Conservation (phyloP, 2,888 invertebrate genomes). For the Corbicula japonica region DNA sequence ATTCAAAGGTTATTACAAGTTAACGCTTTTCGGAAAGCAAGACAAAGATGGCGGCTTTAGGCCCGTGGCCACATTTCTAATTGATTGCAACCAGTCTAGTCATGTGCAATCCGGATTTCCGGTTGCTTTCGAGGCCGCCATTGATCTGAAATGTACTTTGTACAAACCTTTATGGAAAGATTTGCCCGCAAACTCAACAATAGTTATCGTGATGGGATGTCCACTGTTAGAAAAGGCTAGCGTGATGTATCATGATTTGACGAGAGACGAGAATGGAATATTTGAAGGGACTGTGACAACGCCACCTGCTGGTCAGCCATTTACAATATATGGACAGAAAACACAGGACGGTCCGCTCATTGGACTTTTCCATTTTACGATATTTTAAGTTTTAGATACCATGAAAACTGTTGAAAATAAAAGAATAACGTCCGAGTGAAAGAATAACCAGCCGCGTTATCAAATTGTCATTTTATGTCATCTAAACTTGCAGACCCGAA, state of each 20-base stretch:
- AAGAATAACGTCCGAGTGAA: too few relatives aligned
- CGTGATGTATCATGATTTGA: conserved; percentile 41
- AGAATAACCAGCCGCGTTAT: too few relatives aligned
- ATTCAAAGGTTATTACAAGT: conserved; percentile 67
- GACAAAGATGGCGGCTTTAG: conserved; percentile 55
- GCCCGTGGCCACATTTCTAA: conserved; percentile 63
- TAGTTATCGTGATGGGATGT: conserved; percentile 53
- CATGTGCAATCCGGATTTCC: conserved; percentile 67
- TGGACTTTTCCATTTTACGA: conserved; percentile 61
- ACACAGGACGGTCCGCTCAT: conserved; percentile 35
- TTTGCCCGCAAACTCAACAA: conserved; percentile 59
- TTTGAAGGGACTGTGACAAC: conserved; percentile 63
- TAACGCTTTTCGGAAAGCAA: conserved; percentile 62
- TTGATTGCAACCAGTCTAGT: conserved; percentile 58
- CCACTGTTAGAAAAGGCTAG: conserved; percentile 42
- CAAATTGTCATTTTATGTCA: too few relatives aligned
- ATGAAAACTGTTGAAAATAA: too few relatives aligned
- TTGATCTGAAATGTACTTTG: conserved; percentile 56
- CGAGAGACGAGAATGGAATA: conserved; percentile 51
- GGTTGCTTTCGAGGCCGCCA: conserved; percentile 60
- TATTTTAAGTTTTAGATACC: conserved; percentile 48
- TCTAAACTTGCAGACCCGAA: too few relatives aligned
- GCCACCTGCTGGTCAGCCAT: conserved; percentile 60
- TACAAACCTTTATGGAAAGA: conserved; percentile 66
- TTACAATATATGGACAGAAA: conserved; percentile 62